phyloP scores from a whole-genome alignment of 2,888 invertebrate species.

The Incurvaria masculella region DNA sequence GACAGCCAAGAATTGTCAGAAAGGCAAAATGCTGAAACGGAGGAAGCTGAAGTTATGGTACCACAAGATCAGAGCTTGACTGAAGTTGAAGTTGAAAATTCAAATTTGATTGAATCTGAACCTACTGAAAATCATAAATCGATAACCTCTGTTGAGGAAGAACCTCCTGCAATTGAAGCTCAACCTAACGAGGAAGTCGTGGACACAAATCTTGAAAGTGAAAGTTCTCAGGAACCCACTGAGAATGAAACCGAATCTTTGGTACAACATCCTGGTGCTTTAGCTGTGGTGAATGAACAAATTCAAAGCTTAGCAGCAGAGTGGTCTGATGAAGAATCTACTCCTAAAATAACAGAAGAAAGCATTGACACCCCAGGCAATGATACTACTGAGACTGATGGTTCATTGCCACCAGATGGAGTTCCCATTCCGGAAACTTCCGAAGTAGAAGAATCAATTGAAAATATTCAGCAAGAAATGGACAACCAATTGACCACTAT shows the following conservation, averaged over 20 bases:
- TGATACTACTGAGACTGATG: neutral
- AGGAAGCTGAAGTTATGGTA: constrained; percentile 1
- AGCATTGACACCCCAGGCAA: neutral
- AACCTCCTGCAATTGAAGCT: constrained; percentile 15
- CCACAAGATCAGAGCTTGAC: neutral
- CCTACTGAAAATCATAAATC: constrained; percentile 18
- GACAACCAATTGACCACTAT: constrained; percentile 30
- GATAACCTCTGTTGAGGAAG: constrained; percentile 5
- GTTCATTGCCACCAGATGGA: neutral
- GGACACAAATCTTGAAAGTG: constrained; percentile 10
- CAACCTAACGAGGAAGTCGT: constrained; percentile 13
- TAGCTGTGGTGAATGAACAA: constrained; percentile 16
- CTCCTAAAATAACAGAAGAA: neutral
- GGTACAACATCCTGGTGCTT: constrained; percentile 15
- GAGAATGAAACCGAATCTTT: constrained; percentile 12
- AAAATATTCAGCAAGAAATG: constrained; percentile 47
- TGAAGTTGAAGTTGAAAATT: constrained; percentile 17
- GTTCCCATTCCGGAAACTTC: constrained; percentile 11
- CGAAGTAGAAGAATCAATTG: constrained; percentile 42
- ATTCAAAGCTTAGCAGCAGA: constrained; percentile 32
- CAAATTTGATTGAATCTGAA: constrained; percentile 21
- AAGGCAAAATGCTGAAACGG: neutral
- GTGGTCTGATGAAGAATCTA: constrained; percentile 39
- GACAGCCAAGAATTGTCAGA: neutral
- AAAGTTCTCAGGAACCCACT: constrained; percentile 11